Conservation (phyloP, 2,113 vertebrate genomes). For the Daphoenositta chrysoptera region DNA sequence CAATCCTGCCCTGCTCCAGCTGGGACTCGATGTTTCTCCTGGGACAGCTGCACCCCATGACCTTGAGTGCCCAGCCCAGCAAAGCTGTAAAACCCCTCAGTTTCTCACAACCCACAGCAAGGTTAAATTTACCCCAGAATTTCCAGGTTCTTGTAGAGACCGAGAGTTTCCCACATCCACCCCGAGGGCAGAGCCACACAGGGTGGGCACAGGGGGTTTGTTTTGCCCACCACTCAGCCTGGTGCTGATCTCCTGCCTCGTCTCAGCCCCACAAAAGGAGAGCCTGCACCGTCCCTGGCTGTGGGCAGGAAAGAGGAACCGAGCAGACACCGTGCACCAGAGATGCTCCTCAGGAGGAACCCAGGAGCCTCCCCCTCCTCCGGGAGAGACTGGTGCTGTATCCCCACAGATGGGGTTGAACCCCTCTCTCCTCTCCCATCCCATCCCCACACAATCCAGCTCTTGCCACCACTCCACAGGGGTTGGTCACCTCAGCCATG, state of each 20-base stretch:
- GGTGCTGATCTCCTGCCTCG: neutral
- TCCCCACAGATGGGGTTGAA: accelerated
- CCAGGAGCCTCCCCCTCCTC: neutral
- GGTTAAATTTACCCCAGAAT: conserved; percentile 53
- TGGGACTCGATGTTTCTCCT: neutral
- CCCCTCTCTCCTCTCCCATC: neutral
- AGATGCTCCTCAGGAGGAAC: neutral
- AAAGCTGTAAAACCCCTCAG: conserved; percentile 44
- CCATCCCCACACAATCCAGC: accelerated
- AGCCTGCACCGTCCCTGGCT: accelerated
- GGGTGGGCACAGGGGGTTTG: neutral
- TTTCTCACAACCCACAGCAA: conserved; percentile 51
- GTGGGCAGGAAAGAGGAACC: neutral
- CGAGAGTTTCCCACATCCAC: conserved; percentile 34
- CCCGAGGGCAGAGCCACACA: neutral
- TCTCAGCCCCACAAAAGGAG: neutral
- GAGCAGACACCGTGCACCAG: accelerated
- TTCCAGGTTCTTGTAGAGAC: conserved; percentile 24
- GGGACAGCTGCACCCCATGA: neutral
- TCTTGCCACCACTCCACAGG: accelerated
- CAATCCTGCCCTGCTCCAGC: neutral
- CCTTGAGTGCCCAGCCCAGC: neutral
- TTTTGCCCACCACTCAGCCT: neutral
- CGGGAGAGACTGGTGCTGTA: accelerated
- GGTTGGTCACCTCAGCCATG: accelerated